Conservation (phyloP, 2,113 vertebrate genomes). For the Osmerus eperlanus region DNA sequence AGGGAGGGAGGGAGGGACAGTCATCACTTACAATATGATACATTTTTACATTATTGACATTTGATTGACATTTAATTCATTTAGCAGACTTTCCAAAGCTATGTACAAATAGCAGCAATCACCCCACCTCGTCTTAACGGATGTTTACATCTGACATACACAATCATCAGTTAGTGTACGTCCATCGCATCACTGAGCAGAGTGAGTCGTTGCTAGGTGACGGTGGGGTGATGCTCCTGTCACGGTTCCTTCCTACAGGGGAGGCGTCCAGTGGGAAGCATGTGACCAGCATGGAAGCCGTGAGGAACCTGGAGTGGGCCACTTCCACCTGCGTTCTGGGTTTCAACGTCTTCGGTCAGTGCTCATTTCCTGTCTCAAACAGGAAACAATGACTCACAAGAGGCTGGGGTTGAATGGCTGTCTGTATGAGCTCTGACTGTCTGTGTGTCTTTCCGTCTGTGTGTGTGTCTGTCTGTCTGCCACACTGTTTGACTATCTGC, state of each 20-base stretch:
- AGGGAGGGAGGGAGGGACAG: not conserved
- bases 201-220: too few species aligned
- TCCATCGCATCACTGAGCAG: too few species aligned
- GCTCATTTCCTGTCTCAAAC: not conserved
- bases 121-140: not conserved
- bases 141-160: not conserved
- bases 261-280: constrained; percentile 81
- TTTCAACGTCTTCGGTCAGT: constrained; percentile 82
- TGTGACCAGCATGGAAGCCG: constrained; percentile 75
- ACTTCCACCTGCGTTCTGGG: constrained; percentile 79
- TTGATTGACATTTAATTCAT: too few species aligned
- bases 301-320: constrained; percentile 83
- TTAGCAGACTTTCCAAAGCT: too few species aligned
- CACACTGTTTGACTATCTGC: not conserved
- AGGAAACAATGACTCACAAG: not conserved
- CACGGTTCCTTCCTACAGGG: constrained; percentile 60
- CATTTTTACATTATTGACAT: too few species aligned
- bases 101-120: too few species aligned
- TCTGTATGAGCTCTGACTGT: too few species aligned
- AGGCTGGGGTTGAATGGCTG: too few species aligned
- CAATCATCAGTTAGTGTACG: too few species aligned
- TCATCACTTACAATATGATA: too few species aligned
- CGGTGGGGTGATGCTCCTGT: not conserved
- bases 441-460: too few species aligned
- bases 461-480: too few species aligned